phyloP scores from a whole-genome alignment of 2,113 vertebrate species.

The Aegotheles bennettii region DNA sequence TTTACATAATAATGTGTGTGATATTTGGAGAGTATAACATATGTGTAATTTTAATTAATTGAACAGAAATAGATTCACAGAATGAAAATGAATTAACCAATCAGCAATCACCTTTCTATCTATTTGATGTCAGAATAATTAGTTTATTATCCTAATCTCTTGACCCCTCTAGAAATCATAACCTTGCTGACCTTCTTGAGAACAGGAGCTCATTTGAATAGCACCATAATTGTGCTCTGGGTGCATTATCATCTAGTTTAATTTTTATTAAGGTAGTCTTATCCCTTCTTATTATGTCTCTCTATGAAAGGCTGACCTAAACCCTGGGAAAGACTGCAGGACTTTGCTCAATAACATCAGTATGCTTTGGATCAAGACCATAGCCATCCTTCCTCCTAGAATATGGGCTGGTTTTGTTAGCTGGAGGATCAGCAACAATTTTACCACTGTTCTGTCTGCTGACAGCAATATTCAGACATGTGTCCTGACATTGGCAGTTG shows the following conservation, averaged over 20 bases:
- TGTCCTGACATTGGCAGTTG: conserved; percentile 16
- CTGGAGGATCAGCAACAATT: background rate
- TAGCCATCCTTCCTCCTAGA: background rate
- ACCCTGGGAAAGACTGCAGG: background rate
- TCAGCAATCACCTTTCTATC: conserved; percentile 35
- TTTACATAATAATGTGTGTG: conserved; percentile 71
- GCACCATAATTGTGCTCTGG: background rate
- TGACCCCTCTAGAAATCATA: conserved; percentile 46
- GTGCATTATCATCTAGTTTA: background rate
- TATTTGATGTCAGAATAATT: conserved; percentile 58
- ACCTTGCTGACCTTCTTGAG: conserved; percentile 20
- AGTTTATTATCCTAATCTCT: conserved; percentile 61
- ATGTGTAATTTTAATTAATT: conserved; percentile 71
- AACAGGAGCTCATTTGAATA: background rate
- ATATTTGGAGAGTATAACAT: conserved; percentile 67
- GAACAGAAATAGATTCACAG: conserved; percentile 67
- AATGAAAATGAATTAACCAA: conserved; percentile 60
- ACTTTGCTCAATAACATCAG: background rate
- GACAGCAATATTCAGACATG: background rate
- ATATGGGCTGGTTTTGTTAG: background rate
- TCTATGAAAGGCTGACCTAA: background rate
- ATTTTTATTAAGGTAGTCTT: conserved; percentile 51
- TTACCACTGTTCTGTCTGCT: background rate
- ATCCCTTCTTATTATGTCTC: background rate
- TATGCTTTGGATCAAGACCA: background rate